A percentile compares a stretch with the other conserved stretches of the same genome.
phyloP scores from a whole-genome alignment of 2,888 invertebrate species.

The Blera fallax region DNA sequence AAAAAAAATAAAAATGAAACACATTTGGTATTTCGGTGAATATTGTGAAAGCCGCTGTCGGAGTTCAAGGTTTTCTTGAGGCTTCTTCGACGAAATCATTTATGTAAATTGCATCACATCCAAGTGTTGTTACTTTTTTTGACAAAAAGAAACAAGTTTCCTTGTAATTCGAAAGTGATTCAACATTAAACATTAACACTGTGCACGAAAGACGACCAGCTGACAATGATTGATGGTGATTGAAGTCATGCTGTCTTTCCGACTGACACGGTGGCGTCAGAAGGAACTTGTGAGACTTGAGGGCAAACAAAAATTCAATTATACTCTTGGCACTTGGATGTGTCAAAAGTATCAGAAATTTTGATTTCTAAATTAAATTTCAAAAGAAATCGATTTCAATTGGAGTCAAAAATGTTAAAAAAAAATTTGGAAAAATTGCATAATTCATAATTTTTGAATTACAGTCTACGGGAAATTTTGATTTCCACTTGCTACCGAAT shows the following conservation, averaged over 20 bases:
- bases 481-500: too few relatives aligned
- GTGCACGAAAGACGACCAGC: background rate
- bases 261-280: background rate
- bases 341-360: background rate
- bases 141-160: background rate
- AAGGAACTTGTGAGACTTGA: background rate
- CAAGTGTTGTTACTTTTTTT: background rate
- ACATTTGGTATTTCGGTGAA: background rate
- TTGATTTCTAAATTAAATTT: conserved; percentile 8
- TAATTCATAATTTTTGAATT: too few relatives aligned
- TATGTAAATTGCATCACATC: background rate
- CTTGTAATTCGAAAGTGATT: background rate
- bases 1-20: background rate
- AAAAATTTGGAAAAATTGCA: too few relatives aligned
- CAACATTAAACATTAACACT: conserved; percentile 2
- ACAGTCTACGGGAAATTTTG: too few relatives aligned
- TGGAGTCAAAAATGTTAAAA: background rate
- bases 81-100: background rate
- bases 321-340: background rate
- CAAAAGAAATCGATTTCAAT: background rate
- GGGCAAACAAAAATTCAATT: background rate
- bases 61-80: background rate
- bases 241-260: background rate
- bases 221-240: conserved; percentile 55
- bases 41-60: background rate